Base-by-base conservation (phyloP, 2,888 invertebrate genomes). In the Volucella inanis region DNA sequence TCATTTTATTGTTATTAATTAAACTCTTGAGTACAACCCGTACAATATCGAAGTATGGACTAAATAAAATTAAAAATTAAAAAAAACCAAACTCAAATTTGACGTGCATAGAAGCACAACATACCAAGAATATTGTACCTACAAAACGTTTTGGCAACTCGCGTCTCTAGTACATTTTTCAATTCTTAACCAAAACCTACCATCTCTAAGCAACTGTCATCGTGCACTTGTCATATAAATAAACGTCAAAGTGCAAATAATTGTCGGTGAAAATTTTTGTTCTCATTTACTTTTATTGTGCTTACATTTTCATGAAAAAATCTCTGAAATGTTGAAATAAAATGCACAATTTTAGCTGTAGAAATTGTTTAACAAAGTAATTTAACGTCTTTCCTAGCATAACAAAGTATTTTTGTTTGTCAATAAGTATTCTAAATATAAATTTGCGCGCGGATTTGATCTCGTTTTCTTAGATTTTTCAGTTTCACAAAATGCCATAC, bases 321-420 rank as follows among this genome's bases (percentile, higher is more conserved):
- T 39, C 43, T 3, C 54, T 8, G 65, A 78, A 79, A 84, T 84
- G 78, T 59, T 84, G 59, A 84, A 84, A 79, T 84, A 84, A 79
- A 79, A 14, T 70, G 39, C n/a, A 47, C 11, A 45, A n/a, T 18
- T 47, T 57, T 3, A 38, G 39, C 10, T 64, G 11, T 59, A 49
- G 31, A 47, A 59, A 41, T 50, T 31, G 50, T 38, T 0, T 39
- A 65, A 43, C 43, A 64, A 14, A 78, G 8, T 47, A 43, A 68
- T 57, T 49, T 12, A 43, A 49, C 76, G 43, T 55, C 52, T 47
- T 65, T 67, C 8, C 39, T 39, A 55, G 11, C 50, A 15, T 41
- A 54, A 22, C 22, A 67, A 22, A 38, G n/a, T 41, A 11, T 14
- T 45, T 9, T 39, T 31, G 55, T 49, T 11, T 10, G 31, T 31